Conservation (phyloP, 1,140 invertebrate species). For the Olivierus martensii region DNA sequence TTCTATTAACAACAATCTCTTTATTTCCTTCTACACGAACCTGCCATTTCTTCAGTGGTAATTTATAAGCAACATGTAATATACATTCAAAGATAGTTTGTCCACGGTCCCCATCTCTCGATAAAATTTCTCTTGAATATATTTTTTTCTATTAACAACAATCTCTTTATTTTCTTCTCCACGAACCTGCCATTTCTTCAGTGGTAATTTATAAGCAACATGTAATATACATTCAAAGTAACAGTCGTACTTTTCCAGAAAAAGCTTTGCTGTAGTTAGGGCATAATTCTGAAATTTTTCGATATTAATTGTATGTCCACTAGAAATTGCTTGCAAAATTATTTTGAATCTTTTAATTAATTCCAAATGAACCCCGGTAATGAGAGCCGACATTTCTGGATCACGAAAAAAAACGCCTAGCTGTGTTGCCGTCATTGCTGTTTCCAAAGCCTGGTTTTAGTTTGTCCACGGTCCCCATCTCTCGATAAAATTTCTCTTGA, state of each 20-base stretch:
- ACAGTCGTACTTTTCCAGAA: background rate
- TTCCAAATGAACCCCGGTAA: background rate
- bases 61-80: no score
- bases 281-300: background rate
- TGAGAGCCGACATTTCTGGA: background rate
- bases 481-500: background rate
- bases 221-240: no score
- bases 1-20: no score
- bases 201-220: no score
- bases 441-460: background rate
- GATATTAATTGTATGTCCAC: background rate
- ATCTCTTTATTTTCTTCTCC: no score
- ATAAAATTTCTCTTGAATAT: no score
- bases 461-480: background rate
- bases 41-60: no score
- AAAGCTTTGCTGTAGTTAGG: background rate
- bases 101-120: no score
- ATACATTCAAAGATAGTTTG: no score
- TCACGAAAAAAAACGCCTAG: background rate
- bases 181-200: no score
- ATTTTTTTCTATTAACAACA: no score
- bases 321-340: background rate
- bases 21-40: no score
- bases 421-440: background rate
- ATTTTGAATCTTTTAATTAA: background rate